Evolutionary conservation across 1,140 invertebrate species (phyloP), one percentile per base, ranked within the genome.

Genomic region (Drosophila repletoides): DNA sequence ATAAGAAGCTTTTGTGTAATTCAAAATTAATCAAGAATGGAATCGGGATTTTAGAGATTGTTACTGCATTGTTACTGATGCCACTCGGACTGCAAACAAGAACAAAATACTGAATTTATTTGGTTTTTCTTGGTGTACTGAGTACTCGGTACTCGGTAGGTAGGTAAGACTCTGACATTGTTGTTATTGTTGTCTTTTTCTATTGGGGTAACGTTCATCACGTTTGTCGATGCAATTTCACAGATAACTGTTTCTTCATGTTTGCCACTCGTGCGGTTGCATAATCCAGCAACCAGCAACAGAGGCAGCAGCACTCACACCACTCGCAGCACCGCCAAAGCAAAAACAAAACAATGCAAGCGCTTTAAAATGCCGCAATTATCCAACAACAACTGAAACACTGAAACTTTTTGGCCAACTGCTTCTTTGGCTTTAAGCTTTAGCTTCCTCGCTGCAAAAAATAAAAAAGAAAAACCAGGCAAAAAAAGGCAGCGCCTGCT

Each of bases 151-250:
- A n/a, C n/a, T n/a, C n/a, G n/a, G n/a, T n/a, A n/a, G 17, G n/a
- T 51, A 24, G 17, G 9, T 53, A 19, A n/a, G n/a, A n/a, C n/a
- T n/a, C n/a, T n/a, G n/a, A n/a, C n/a, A n/a, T 28, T n/a, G 12
- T 29, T 51, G 21, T 51, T 41, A 12, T 43, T 31, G 34, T 51
- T 41, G 26, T 36, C 45, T 67, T 34, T 67, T 45, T 60, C 46
- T 83, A 84, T 83, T 83, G 79, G 77, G 77, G 77, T 84, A 83
- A 83, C 79, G 77, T 83, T 83, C 79, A 83, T 83, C 77, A 83
- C 79, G 79, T 83, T 83, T 83, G 79, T 84, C 79, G 79, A 83
- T 83, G 79, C 79, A 84, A 83, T 84, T 83, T 83, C 79, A 79
- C 74, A 83, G 79, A 83, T 83, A 83, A 83, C 79, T 83, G 79